Percentiles rank a stretch among this genome's conserved stretches.
Evolutionary conservation across 2,113 vertebrate genomes (phyloP).

Genomic region (Gymnocephalus cernua): DNA sequence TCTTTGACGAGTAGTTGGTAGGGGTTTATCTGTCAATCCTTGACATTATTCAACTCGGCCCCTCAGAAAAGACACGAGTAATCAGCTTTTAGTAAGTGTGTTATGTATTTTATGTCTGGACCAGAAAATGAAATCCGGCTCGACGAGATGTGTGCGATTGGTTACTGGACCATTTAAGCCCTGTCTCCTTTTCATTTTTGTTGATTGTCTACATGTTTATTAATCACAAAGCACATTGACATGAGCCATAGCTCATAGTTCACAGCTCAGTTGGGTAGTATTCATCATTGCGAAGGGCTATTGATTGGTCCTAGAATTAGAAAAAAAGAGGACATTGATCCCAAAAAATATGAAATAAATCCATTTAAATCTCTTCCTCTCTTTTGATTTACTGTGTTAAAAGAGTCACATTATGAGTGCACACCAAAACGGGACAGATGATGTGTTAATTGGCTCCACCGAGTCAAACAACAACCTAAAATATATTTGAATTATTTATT

Average conservation of each 20-base stretch:
- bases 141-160: background rate
- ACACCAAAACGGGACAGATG: background rate
- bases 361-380: background rate
- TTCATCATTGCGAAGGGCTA: background rate
- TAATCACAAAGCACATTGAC: background rate
- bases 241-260: slow-evolving; percentile 3
- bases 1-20: background rate
- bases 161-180: background rate
- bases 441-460: background rate
- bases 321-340: background rate
- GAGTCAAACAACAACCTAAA: background rate
- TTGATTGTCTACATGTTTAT: background rate
- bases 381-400: background rate
- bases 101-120: background rate
- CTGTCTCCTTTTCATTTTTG: background rate
- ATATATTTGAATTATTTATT: background rate
- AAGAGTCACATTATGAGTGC: background rate
- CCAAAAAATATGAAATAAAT: background rate
- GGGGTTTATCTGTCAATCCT: background rate
- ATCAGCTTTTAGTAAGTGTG: background rate
- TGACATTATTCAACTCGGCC: too few relatives aligned
- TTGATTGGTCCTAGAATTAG: background rate
- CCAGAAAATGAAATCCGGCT: background rate
- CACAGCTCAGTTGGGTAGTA: background rate
- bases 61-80: background rate